phyloP scores from a whole-genome alignment of 2,888 invertebrate species.

The Ochlodes sylvanus region DNA sequence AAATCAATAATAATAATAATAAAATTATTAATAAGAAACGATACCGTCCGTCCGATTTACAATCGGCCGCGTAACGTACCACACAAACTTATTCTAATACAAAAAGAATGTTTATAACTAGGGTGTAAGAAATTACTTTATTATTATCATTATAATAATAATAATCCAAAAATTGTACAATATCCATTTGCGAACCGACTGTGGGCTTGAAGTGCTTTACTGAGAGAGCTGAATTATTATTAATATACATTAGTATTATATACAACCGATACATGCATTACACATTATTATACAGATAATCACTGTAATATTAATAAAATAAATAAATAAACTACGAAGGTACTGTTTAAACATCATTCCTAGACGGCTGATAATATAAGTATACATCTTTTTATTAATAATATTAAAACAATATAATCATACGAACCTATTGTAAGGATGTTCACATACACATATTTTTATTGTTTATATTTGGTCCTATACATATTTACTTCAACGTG shows the following conservation, averaged over 20 bases:
- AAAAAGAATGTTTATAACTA: conserved; percentile 71
- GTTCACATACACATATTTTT: not conserved
- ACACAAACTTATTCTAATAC: conserved; percentile 69
- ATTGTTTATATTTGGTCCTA: conserved; percentile 6
- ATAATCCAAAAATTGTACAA: conserved; percentile 69
- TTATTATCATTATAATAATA: conserved; percentile 21
- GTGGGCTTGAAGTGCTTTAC: conserved; percentile 10
- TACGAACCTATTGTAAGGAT: not conserved
- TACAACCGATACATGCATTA: conserved; percentile 3
- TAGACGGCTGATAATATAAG: not conserved
- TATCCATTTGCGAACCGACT: conserved; percentile 47
- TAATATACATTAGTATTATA: conserved; percentile 1
- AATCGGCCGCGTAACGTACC: conserved; percentile 65
- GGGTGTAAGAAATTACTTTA: conserved; percentile 73
- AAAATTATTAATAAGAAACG: conserved; percentile 55
- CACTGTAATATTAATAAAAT: not conserved
- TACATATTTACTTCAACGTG: not conserved
- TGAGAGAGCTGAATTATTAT: conserved; percentile 24
- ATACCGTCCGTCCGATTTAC: conserved; percentile 65
- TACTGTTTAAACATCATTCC: not conserved
- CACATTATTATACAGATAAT: conserved; percentile 1
- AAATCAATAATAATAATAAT: conserved; percentile 43
- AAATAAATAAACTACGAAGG: conserved; percentile 1
- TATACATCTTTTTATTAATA: conserved; percentile 4
- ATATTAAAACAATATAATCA: not conserved